Base-by-base conservation (phyloP, 2,797 vertebrate species). In the Ceryle rudis region DNA sequence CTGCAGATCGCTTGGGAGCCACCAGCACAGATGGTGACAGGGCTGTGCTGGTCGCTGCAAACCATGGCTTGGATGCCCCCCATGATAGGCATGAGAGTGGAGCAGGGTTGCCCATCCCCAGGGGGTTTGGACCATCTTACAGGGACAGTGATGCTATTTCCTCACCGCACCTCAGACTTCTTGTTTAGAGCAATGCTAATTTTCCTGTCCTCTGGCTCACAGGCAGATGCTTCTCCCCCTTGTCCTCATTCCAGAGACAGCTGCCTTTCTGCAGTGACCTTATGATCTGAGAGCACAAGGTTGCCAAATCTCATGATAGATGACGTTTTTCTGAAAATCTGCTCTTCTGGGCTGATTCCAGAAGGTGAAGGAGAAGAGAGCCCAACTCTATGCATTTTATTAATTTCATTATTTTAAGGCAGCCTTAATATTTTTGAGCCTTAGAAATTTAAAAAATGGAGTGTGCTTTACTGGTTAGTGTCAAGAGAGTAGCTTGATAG, bases 201-300 rank as follows among this genome's bases (percentile, higher is more conserved):
- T 90, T 95, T 67, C 73, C 28, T 3, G 1, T 91, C 9, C 37
- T 16, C 8, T 2, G 8, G 47, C 33, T 81, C 1, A 0, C 47
- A 58, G n/a, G 37, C 44, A 55, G 79, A 42, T 0, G 0, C 16
- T 64, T 80, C 14, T 73, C 11, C 11, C 57, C 37, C 25, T 94
- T 46, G 46, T 60, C 81, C 80, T 86, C 47, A 5, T 87, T 82
- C 65, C 84, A 77, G 42, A 41, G 49, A 33, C 20, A 6, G 70
- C 54, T 93, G 81, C 73, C 47, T 85, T 95, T 81, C 84, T 10
- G 41, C 47, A 20, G 57, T 84, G 89, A 94, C 94, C 94, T 93
- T 79, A 55, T 0, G 6, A 69, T 75, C 87, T 81, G 75, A 94
- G 85, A 93, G 69, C 4, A 2, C 72, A 75, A 64, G 77, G 37